phyloP scores from a whole-genome alignment of 2,888 invertebrate genomes.

The Drosophila pseudotalamancana region DNA sequence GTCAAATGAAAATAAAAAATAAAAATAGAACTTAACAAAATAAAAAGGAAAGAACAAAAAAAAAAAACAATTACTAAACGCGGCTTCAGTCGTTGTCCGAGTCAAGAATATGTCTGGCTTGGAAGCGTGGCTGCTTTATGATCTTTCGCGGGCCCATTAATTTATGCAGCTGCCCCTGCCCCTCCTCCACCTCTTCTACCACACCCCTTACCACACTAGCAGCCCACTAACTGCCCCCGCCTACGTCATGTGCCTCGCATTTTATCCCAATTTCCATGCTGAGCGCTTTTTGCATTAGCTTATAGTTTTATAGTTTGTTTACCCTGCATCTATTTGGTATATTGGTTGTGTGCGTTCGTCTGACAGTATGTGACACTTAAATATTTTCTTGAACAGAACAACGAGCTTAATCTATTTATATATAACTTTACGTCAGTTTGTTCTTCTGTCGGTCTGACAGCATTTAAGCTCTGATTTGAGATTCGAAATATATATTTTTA shows the following conservation, averaged over 20 bases:
- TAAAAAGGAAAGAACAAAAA: neutral
- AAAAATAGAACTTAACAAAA: neutral
- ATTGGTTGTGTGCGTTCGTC: too few species aligned
- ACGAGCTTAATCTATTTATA: too few species aligned
- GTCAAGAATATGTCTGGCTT: conserved; percentile 15
- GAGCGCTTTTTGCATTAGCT: conserved; percentile 33
- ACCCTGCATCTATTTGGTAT: too few species aligned
- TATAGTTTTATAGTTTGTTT: conserved; percentile 5
- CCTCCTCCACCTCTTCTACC: neutral
- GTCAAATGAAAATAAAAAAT: neutral
- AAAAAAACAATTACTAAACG: conserved; percentile 25
- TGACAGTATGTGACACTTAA: too few species aligned
- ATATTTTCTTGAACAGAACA: too few species aligned
- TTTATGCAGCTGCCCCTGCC: conserved; percentile 50
- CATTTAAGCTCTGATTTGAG: too few species aligned
- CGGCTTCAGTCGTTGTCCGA: conserved; percentile 29
- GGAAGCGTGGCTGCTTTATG: conserved; percentile 39
- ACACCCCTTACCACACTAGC: neutral
- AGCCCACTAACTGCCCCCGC: neutral
- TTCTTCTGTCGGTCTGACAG: too few species aligned
- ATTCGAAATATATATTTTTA: too few species aligned
- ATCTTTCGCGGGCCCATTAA: conserved; percentile 47
- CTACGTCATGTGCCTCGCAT: neutral
- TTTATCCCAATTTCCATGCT: conserved; percentile 12
- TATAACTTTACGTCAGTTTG: too few species aligned